Conservation (phyloP, 2,113 vertebrate species). For the Pleuronectes platessa region DNA sequence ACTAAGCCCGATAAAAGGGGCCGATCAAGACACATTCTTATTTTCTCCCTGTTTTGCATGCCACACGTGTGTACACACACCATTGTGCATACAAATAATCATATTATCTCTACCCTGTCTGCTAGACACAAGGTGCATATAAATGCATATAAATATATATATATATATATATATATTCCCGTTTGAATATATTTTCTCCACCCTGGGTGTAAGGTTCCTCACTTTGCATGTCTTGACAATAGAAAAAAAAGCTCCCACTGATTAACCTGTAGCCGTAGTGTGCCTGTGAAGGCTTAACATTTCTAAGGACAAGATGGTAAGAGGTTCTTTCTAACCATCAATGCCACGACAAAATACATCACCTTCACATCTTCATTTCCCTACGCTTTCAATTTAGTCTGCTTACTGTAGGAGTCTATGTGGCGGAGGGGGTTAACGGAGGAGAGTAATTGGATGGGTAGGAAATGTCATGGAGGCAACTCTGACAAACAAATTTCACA, state of each 20-base stretch:
- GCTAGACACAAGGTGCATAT: neutral
- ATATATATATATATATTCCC: neutral
- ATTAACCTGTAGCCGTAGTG: constrained; percentile 37
- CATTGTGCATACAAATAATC: constrained; percentile 18
- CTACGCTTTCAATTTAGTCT: constrained; percentile 31
- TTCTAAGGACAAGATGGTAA: neutral
- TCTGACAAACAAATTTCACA: constrained; percentile 35
- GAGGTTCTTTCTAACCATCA: constrained; percentile 31
- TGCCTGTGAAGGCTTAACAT: neutral
- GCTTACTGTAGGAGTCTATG: constrained; percentile 1
- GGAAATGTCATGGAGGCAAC: constrained; percentile 38
- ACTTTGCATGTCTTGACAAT: neutral
- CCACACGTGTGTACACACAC: neutral
- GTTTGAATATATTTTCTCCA: constrained; percentile 1
- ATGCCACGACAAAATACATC: constrained; percentile 24
- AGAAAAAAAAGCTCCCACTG: neutral
- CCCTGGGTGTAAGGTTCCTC: neutral
- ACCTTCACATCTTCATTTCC: constrained; percentile 13
- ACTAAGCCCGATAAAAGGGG: constrained; percentile 60
- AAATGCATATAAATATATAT: neutral
- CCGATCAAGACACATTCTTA: constrained; percentile 55
- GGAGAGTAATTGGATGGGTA: constrained; percentile 17
- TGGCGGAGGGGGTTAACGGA: constrained; percentile 15
- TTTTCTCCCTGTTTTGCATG: constrained; percentile 51
- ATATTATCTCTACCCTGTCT: constrained; percentile 4